phyloP scores from a whole-genome alignment of 2,113 vertebrate species.

The Puffinus mauretanicus region DNA sequence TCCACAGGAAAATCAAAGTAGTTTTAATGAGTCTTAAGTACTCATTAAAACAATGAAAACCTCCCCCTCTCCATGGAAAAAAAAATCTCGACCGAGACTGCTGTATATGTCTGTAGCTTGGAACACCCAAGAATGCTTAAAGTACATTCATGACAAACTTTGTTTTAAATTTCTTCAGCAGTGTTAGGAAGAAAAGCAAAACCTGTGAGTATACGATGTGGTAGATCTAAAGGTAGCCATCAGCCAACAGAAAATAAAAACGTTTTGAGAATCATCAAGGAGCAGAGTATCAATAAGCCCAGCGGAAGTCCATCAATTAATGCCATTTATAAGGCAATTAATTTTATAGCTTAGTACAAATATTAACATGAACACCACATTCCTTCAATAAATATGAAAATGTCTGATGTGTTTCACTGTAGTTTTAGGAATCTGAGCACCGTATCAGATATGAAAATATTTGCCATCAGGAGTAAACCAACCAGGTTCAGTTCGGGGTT shows the following conservation, averaged over 20 bases:
- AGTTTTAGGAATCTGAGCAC: not conserved
- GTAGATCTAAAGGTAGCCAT: not conserved
- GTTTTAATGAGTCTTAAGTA: not conserved
- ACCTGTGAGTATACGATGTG: not conserved
- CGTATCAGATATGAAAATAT: not conserved
- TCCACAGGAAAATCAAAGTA: not conserved
- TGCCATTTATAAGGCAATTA: not conserved
- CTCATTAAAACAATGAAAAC: not conserved
- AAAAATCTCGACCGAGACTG: not conserved
- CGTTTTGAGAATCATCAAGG: not conserved
- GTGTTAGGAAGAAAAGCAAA: not conserved
- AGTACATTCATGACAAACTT: not conserved
- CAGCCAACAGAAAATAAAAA: not conserved
- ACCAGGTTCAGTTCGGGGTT: not conserved
- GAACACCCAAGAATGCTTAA: not conserved
- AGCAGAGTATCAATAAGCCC: not conserved
- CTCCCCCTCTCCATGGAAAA: not conserved
- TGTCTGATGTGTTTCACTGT: not conserved
- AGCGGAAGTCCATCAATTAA: not conserved
- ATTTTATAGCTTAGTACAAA: not conserved
- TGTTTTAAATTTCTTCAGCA: not conserved
- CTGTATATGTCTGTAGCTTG: not conserved
- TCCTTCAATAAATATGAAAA: not conserved
- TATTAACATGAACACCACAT: not conserved
- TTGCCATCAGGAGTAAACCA: not conserved